Evolutionary conservation across 2,113 vertebrate genomes (phyloP), one percentile per base, ranked within the genome.

Genomic region (Montifringilla adamsi): DNA sequence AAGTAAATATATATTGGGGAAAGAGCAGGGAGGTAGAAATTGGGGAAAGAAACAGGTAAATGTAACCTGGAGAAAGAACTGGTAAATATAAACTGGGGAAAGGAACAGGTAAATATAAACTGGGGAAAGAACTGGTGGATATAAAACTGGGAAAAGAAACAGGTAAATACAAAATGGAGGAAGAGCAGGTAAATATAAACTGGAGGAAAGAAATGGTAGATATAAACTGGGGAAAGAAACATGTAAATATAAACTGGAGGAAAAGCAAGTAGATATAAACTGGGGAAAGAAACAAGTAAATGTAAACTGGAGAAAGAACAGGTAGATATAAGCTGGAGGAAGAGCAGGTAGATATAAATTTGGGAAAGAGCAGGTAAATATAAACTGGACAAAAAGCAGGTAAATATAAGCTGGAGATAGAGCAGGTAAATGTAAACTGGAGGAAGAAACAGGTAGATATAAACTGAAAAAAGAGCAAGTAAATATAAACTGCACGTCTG

Each of bases 151-250:
- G 37, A 37, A 37, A 37, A 37, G 37, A 41, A 37, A 5, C 8
- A 44, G 5, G 23, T 9, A 74, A 1, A 75, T 10, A 10, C 3
- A 41, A 41, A 33, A 6, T 53, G 28, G 50, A 1, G 17, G 14
- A 7, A 41, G 1, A 49, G 5, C 11, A 53, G 8, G 30, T 4
- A 73, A 0, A 56, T 15, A 11, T 1, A 26, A 43, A 43, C 11
- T 55, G 53, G 53, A 37, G 19, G 9, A 9, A 56, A 56, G 20
- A 56, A 21, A 13, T 37, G 37, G 37, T 4, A 73, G 0, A 56
- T 15, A 11, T 1, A 26, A 43, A 43, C 13, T 55, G 53, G 53
- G 19, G 9, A 9, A 56, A 56, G 20, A 21, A 21, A 13, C 22
- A 60, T 5, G 50, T 2, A 73, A 5, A 56, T 20, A 33, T 9